A percentile compares a stretch with the other conserved stretches of the same genome.
phyloP scores from a whole-genome alignment of 53 echinoderm and acorn worm species.

The Crossaster papposus region DNA sequence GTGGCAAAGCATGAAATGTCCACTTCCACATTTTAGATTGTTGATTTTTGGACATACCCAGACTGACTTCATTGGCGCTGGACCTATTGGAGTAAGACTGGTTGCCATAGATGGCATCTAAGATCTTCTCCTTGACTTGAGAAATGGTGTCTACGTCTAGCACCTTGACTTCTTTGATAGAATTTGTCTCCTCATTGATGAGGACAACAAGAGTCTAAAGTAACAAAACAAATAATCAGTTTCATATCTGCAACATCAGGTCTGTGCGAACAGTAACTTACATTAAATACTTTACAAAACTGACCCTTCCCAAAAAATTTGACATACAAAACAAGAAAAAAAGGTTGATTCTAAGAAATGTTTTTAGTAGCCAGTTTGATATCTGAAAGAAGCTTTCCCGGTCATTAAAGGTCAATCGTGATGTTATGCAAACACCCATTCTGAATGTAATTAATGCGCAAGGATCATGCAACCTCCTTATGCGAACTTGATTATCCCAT shows the following conservation, averaged over 20 bases:
- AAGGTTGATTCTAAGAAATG: no score
- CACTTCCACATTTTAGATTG: not conserved
- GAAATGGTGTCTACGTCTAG: constrained; percentile 89
- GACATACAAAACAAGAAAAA: not conserved
- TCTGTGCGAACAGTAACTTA: no score
- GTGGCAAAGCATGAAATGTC: not conserved
- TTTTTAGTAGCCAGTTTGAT: no score
- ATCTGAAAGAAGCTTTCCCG: no score
- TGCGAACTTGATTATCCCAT: no score
- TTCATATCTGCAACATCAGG: not conserved
- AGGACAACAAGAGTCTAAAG: constrained; percentile 71
- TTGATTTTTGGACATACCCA: constrained; percentile 62
- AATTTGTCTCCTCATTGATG: constrained; percentile 52
- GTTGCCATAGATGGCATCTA: constrained; percentile 79
- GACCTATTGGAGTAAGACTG: constrained; percentile 78
- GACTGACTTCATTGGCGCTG: constrained; percentile 69
- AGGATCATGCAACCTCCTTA: no score
- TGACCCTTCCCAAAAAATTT: not conserved
- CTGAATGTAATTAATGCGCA: no score
- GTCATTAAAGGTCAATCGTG: no score
- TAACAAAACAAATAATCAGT: not conserved
- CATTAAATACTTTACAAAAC: not conserved
- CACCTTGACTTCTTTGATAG: constrained; percentile 68
- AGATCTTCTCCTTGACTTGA: constrained; percentile 92
- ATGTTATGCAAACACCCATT: no score